phyloP scores from a whole-genome alignment of 2,888 invertebrate genomes.

The Tortricodes alternella region DNA sequence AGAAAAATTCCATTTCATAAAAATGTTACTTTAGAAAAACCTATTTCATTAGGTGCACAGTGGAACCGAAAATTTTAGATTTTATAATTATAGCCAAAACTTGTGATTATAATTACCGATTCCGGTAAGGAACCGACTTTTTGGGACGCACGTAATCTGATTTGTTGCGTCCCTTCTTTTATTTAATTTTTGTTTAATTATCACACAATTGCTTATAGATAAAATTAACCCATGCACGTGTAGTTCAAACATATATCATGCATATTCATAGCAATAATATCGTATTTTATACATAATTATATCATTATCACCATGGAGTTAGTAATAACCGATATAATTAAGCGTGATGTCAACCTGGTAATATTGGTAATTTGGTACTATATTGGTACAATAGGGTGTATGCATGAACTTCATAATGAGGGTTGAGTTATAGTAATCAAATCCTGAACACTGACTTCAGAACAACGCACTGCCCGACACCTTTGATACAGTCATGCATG shows the following conservation, averaged over 20 bases:
- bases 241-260: slow-evolving; percentile 22
- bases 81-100: not conserved
- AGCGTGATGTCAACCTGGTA: no score
- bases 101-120: not conserved
- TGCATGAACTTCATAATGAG: no score
- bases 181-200: not conserved
- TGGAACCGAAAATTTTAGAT: not conserved
- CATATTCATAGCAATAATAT: slow-evolving; percentile 29
- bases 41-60: no score
- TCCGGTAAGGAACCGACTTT: not conserved
- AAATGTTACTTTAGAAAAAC: not conserved
- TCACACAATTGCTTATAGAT: slow-evolving; percentile 4
- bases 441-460: no score
- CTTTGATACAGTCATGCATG: no score
- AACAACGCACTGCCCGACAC: no score
- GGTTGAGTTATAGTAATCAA: no score
- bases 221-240: slow-evolving; percentile 17
- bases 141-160: not conserved
- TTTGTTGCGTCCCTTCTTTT: not conserved
- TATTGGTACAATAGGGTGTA: no score
- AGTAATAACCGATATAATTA: no score
- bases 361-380: no score
- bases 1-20: no score
- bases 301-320: not conserved
- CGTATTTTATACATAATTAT: slow-evolving; percentile 21